These are phyloP conservation scores for Neolamprologus variostigma DNA, from an alignment of 2,113 vertebrate species.

Conservation along the genomic window DNA sequence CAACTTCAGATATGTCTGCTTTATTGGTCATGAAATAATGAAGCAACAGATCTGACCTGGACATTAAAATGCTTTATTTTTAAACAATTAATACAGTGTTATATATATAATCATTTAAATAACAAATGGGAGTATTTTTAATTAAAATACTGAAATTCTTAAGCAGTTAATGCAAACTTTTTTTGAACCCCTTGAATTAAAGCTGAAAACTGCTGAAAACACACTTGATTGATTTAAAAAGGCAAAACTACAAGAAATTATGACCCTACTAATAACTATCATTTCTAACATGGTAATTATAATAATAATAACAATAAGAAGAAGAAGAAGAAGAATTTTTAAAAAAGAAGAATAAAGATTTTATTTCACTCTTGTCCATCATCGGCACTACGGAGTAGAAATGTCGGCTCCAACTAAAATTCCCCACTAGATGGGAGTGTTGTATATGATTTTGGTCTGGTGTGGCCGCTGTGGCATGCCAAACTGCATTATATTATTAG, in stretches of 20 bases:
- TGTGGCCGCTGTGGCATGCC: not conserved
- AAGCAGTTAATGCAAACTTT: not conserved
- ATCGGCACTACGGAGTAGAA: not conserved
- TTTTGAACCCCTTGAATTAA: not conserved
- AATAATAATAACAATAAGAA: not conserved
- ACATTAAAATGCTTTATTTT: not conserved
- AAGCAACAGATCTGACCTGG: not conserved
- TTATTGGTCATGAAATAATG: not conserved
- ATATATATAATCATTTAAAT: not conserved
- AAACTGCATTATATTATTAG: not conserved
- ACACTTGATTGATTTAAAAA: not conserved
- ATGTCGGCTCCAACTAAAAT: not conserved
- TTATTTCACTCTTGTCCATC: not conserved
- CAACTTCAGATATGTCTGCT: not conserved
- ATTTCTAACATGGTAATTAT: not conserved
- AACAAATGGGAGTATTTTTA: not conserved
- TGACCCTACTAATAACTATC: not conserved
- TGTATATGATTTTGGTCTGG: not conserved
- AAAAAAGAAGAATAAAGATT: not conserved
- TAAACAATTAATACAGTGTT: not conserved
- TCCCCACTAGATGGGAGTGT: conserved; percentile 54
- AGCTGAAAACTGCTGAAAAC: not conserved
- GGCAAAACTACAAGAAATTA: not conserved
- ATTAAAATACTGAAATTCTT: not conserved
- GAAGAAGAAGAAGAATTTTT: not conserved